phyloP scores from a whole-genome alignment of 2,797 vertebrate genomes.

The Phyllotis vaccarum region DNA sequence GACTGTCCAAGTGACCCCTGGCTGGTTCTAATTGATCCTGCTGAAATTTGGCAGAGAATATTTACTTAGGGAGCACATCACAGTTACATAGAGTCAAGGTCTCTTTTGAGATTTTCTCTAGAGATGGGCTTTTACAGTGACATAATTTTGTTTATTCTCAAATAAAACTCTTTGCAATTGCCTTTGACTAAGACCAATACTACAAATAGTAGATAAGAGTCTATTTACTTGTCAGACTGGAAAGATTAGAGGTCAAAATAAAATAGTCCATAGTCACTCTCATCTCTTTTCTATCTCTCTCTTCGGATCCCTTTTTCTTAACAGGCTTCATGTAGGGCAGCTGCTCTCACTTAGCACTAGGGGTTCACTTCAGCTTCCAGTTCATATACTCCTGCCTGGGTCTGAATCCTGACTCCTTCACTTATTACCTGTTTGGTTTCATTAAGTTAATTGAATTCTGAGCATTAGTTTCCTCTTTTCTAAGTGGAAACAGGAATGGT shows the following conservation, averaged over 20 bases:
- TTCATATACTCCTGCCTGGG: not conserved
- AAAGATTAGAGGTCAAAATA: conserved; percentile 22
- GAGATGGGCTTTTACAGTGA: not conserved
- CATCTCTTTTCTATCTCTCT: not conserved
- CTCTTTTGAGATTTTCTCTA: conserved; percentile 25
- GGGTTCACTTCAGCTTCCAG: not conserved
- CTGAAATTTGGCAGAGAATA: conserved; percentile 14
- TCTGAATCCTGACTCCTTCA: conserved; percentile 27
- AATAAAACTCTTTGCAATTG: conserved; percentile 3
- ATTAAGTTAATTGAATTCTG: not conserved
- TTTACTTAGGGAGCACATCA: not conserved
- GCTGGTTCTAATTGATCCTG: not conserved
- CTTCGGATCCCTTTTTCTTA: not conserved
- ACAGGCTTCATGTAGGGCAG: not conserved
- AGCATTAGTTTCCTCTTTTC: not conserved
- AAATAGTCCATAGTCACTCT: not conserved
- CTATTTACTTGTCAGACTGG: not conserved
- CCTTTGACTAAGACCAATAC: not conserved
- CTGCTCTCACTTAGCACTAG: not conserved
- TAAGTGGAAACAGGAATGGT: not conserved
- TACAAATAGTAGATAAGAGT: conserved; percentile 3
- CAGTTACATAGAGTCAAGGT: not conserved
- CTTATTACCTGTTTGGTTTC: not conserved
- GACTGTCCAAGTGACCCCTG: not conserved
- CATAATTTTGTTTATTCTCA: conserved; percentile 28